Conservation (phyloP, 2,797 vertebrate species). For the Sparidentex hasta region DNA sequence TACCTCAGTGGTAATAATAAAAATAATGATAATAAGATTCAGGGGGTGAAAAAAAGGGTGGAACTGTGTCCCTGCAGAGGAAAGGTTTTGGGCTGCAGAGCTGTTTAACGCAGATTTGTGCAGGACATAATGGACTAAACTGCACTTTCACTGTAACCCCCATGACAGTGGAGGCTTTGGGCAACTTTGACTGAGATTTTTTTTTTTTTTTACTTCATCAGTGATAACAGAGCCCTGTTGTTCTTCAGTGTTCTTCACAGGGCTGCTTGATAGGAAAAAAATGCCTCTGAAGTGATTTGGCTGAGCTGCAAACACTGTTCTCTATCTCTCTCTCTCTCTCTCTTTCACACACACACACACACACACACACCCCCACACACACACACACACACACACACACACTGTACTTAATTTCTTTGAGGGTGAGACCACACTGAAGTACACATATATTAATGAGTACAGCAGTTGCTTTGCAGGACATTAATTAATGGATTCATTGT, state of each 20-base stretch:
- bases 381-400: neutral
- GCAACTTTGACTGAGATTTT: neutral
- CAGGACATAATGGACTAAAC: neutral
- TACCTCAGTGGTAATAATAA: constrained; percentile 1
- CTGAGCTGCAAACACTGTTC: constrained; percentile 6
- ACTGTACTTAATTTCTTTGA: neutral
- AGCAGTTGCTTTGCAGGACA: neutral
- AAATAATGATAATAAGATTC: neutral
- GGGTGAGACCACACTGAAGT: neutral
- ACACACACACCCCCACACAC: neutral
- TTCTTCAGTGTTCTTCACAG: constrained; percentile 1
- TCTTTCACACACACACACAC: neutral
- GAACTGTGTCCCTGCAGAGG: neutral
- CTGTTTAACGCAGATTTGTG: neutral
- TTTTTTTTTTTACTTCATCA: neutral
- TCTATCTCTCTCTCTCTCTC: neutral
- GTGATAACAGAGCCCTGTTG: neutral
- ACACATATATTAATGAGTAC: constrained; percentile 2
- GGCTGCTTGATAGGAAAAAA: neutral
- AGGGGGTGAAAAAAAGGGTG: neutral
- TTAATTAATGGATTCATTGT: constrained; percentile 33
- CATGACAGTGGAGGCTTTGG: neutral
- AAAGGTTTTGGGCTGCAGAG: neutral
- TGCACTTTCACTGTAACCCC: neutral
- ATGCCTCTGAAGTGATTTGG: constrained; percentile 3